Conservation (phyloP, 2,888 invertebrate species). For the Falcaria lacertinaria region DNA sequence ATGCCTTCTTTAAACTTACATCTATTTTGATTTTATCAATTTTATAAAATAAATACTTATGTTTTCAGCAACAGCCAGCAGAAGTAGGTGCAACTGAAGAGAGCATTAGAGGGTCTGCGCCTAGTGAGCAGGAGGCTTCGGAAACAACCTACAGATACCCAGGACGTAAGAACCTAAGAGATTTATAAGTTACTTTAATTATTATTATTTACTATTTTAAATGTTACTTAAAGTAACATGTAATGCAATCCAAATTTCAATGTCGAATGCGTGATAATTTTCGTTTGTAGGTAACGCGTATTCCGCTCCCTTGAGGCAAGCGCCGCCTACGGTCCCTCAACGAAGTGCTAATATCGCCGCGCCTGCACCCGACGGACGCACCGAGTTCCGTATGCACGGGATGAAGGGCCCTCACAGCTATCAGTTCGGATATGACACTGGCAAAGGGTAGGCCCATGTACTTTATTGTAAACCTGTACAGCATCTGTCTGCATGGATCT, state of each 20-base stretch:
- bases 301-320: conserved; percentile 37
- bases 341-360: conserved; percentile 29
- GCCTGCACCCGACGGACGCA: conserved; percentile 69
- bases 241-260: too few relatives aligned
- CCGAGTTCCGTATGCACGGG: conserved; percentile 90
- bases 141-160: conserved; percentile 59
- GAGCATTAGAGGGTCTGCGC: conserved; percentile 30
- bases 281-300: conserved; percentile 42
- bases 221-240: too few relatives aligned
- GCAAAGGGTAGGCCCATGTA: too few relatives aligned
- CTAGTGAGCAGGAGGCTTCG: conserved; percentile 59
- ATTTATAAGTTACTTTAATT: conserved; percentile 18
- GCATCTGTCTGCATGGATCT: too few relatives aligned
- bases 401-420: conserved; percentile 90
- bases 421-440: conserved; percentile 91
- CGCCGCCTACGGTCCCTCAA: conserved; percentile 32
- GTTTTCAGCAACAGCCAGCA: conserved; percentile 31
- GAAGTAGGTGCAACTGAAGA: conserved; percentile 23
- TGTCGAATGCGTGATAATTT: neutral
- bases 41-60: too few relatives aligned
- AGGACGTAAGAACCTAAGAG: conserved; percentile 57
- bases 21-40: too few relatives aligned
- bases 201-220: too few relatives aligned
- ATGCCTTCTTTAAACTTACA: too few relatives aligned
- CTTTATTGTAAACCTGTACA: too few relatives aligned